Evolutionary conservation across 2,888 invertebrate species (phyloP).

Genomic region (Drosophila mettleri): DNA sequence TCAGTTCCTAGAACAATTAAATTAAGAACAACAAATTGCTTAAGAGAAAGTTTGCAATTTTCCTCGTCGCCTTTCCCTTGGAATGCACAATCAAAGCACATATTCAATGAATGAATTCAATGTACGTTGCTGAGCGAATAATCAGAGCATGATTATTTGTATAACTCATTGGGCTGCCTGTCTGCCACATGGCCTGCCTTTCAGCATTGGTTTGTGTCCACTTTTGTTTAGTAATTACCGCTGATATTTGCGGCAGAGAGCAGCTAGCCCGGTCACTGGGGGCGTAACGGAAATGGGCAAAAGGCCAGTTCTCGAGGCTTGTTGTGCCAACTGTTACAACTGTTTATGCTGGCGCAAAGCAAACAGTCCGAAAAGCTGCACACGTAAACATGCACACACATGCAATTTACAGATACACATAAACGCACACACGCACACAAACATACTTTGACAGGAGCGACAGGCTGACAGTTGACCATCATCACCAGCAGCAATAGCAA

Average conservation of each 20-base stretch:
- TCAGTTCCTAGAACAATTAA: background rate
- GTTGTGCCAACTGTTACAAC: constrained; percentile 72
- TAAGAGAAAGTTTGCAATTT: background rate
- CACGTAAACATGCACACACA: constrained; percentile 26
- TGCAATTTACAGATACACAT: too few relatives aligned
- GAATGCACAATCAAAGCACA: background rate
- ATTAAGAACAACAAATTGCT: constrained; percentile 5
- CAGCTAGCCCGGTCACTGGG: background rate
- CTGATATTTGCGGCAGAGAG: constrained; percentile 19
- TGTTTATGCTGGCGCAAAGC: constrained; percentile 74
- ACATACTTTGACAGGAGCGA: constrained; percentile 13
- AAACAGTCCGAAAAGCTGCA: constrained; percentile 47
- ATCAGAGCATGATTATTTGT: constrained; percentile 65
- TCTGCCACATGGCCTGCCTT: constrained; percentile 13
- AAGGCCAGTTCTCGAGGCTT: constrained; percentile 36
- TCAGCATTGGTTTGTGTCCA: constrained; percentile 49
- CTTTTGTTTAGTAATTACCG: constrained; percentile 73
- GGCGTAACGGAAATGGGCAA: background rate
- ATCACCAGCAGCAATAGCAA: constrained; percentile 22
- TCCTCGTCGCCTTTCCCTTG: background rate
- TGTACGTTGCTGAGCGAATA: constrained; percentile 26
- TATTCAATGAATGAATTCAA: constrained; percentile 1
- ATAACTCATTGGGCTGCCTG: constrained; percentile 54
- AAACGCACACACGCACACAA: constrained; percentile 15
- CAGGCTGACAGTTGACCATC: constrained; percentile 34